phyloP scores from a whole-genome alignment of 2,888 invertebrate genomes.

The Bembecia ichneumoniformis region DNA sequence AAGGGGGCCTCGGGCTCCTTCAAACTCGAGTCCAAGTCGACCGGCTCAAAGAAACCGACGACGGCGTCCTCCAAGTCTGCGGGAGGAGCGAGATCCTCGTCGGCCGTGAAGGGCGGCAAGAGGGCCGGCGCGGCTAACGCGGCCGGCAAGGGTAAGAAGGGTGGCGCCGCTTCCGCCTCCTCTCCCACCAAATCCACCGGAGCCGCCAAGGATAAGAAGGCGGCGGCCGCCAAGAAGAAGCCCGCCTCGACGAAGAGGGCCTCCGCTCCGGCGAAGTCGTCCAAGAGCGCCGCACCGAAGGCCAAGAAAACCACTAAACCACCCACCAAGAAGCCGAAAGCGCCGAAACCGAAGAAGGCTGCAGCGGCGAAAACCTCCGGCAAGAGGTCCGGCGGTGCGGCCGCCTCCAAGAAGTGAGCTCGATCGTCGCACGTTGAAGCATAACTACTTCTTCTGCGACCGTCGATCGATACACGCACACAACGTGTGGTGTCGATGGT shows the following conservation, averaged over 20 bases:
- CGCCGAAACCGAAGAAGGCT: conserved; percentile 42
- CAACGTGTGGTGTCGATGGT: conserved; percentile 4
- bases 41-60: too few species aligned
- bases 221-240: too few species aligned
- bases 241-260: background rate
- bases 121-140: too few species aligned
- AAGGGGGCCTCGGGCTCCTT: conserved; percentile 52
- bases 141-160: too few species aligned
- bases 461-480: too few species aligned
- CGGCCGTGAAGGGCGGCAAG: too few species aligned
- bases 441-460: background rate
- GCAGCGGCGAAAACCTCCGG: conserved; percentile 16
- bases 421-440: background rate
- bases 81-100: too few species aligned
- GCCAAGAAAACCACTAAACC: conserved; percentile 39
- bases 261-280: conserved; percentile 16
- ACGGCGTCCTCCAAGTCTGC: too few species aligned
- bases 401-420: conserved; percentile 19
- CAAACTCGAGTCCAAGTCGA: conserved; percentile 28
- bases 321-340: conserved; percentile 40
- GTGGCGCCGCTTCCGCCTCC: too few species aligned
- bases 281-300: conserved; percentile 24
- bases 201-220: too few species aligned
- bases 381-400: conserved; percentile 10
- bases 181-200: too few species aligned